phyloP scores from a whole-genome alignment of 2,888 invertebrate species.

The Orchesellides sinensis region DNA sequence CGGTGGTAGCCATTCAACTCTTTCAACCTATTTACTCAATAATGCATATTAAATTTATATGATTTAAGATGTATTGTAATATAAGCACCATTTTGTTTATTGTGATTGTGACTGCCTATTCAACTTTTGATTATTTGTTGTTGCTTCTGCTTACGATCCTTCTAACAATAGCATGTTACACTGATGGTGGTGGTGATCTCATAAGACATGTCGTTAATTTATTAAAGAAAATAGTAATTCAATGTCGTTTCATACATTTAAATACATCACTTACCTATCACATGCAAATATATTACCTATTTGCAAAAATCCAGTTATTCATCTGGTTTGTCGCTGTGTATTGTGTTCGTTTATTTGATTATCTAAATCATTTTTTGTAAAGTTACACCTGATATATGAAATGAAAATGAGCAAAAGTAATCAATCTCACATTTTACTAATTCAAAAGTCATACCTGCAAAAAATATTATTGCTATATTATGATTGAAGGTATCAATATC shows the following conservation, averaged over 20 bases:
- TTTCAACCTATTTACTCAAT: constrained; percentile 35
- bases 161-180: background rate
- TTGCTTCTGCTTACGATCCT: background rate
- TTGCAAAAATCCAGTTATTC: background rate
- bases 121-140: no score
- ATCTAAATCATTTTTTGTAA: constrained; percentile 30
- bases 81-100: constrained; percentile 1
- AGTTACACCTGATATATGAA: constrained; percentile 32
- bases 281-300: background rate
- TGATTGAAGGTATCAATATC: background rate
- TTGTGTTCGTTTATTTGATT: constrained; percentile 34
- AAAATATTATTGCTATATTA: background rate
- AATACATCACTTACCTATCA: constrained; percentile 5
- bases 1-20: constrained; percentile 29
- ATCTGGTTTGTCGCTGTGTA: background rate
- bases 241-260: constrained; percentile 40
- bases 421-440: constrained; percentile 51
- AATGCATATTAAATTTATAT: constrained; percentile 52
- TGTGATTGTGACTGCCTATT: constrained; percentile 6
- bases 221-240: constrained; percentile 52
- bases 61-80: constrained; percentile 46
- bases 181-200: background rate
- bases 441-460: constrained; percentile 15
- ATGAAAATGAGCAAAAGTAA: constrained; percentile 32
- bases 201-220: constrained; percentile 52